phyloP scores from a whole-genome alignment of 1,140 invertebrate species.

The Ooceraea biroi region DNA sequence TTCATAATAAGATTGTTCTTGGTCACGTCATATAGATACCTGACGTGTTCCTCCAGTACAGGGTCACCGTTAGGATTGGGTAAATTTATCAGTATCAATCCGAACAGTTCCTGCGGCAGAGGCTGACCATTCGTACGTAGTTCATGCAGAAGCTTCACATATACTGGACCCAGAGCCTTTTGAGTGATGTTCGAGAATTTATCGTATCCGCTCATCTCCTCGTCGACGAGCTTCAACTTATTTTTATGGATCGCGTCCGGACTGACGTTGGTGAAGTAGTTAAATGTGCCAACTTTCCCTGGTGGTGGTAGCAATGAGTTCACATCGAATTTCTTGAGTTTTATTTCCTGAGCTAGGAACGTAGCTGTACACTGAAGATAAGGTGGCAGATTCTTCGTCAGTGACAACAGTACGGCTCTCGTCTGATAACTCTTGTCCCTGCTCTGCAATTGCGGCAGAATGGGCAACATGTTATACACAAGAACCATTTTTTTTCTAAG shows the following conservation, averaged over 20 bases:
- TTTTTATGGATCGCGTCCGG: neutral
- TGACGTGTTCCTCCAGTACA: slow-evolving; percentile 62
- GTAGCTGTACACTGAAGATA: slow-evolving; percentile 55
- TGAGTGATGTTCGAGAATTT: slow-evolving; percentile 34
- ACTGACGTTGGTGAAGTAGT: slow-evolving; percentile 43
- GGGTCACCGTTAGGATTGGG: slow-evolving; percentile 61
- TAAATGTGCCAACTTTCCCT: neutral
- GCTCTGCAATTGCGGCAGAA: slow-evolving; percentile 18
- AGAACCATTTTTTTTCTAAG: slow-evolving; percentile 48
- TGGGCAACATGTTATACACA: slow-evolving; percentile 49
- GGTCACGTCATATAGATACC: slow-evolving; percentile 54
- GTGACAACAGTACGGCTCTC: slow-evolving; percentile 7
- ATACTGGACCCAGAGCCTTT: slow-evolving; percentile 40
- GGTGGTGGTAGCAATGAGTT: slow-evolving; percentile 6
- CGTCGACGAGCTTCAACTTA: neutral
- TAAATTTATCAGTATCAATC: slow-evolving; percentile 65
- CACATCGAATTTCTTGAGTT: slow-evolving; percentile 19
- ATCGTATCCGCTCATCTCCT: slow-evolving; percentile 13
- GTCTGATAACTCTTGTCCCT: slow-evolving; percentile 34
- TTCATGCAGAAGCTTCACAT: slow-evolving; percentile 33
- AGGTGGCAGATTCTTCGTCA: slow-evolving; percentile 39
- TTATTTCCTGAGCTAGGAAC: slow-evolving; percentile 50
- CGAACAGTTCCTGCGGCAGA: slow-evolving; percentile 62
- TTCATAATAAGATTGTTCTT: slow-evolving; percentile 19
- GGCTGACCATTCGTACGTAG: neutral